These are phyloP conservation scores for Siderastrea siderea DNA, from an alignment of 92 coral and sea anemone species.

Conservation along the genomic window DNA sequence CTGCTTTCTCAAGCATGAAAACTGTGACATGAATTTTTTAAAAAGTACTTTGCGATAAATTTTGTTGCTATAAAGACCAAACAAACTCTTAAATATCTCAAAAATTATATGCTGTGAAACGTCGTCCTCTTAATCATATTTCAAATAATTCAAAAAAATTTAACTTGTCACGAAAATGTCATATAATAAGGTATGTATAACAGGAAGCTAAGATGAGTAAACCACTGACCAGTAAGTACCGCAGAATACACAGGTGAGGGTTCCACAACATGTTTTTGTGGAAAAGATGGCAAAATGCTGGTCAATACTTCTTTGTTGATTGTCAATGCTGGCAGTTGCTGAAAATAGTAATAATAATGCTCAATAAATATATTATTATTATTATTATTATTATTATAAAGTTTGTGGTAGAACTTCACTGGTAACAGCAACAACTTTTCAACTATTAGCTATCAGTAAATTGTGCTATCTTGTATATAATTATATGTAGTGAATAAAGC, in stretches of 20 bases:
- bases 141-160: background rate
- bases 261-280: slow-evolving; percentile 61
- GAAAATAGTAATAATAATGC: background rate
- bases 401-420: too few relatives aligned
- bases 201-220: background rate
- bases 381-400: background rate
- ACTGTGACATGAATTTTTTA: too few relatives aligned
- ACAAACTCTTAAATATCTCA: too few relatives aligned
- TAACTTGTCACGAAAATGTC: background rate
- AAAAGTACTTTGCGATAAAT: too few relatives aligned
- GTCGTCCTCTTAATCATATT: too few relatives aligned
- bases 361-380: too few relatives aligned
- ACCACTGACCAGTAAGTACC: slow-evolving; percentile 39
- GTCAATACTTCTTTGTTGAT: slow-evolving; percentile 82
- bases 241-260: slow-evolving; percentile 65
- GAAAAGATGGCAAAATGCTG: slow-evolving; percentile 73
- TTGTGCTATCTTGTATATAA: too few relatives aligned
- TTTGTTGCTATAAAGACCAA: too few relatives aligned
- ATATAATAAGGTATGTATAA: background rate
- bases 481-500: too few relatives aligned
- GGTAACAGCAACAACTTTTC: too few relatives aligned
- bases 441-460: too few relatives aligned
- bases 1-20: too few relatives aligned
- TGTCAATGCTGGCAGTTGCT: slow-evolving; percentile 54
- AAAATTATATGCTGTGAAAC: background rate